Conservation (phyloP, 2,888 invertebrate genomes). For the Theretra japonica region DNA sequence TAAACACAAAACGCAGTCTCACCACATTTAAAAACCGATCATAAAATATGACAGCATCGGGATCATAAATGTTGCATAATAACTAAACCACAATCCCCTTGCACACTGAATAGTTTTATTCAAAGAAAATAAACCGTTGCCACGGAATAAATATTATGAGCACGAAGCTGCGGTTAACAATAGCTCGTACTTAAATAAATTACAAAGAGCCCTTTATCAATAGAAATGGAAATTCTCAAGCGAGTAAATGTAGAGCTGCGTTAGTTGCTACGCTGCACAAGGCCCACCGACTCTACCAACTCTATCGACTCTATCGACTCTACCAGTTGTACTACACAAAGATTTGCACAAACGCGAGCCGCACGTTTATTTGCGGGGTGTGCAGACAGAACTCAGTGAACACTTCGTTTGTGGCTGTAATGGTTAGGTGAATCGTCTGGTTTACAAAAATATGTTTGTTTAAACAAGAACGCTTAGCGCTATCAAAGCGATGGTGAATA, state of each 20-base stretch:
- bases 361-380: neutral
- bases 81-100: slow-evolving; percentile 2
- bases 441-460: neutral
- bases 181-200: slow-evolving; percentile 13
- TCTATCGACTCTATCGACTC: neutral
- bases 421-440: neutral
- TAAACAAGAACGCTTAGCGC: neutral
- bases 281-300: neutral
- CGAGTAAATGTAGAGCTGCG: neutral
- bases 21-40: neutral
- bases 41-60: neutral
- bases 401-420: slow-evolving; percentile 10
- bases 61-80: neutral
- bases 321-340: slow-evolving; percentile 15
- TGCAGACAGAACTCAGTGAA: slow-evolving; percentile 2
- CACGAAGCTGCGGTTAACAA: neutral
- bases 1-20: too few relatives aligned
- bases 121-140: slow-evolving; percentile 3
- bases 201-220: slow-evolving; percentile 11
- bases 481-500: neutral
- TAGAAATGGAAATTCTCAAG: neutral
- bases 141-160: slow-evolving; percentile 5
- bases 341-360: slow-evolving; percentile 24
- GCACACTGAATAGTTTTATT: neutral
- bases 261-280: neutral